phyloP scores from a whole-genome alignment of 1,140 invertebrate genomes.

The Musca vetustissima region DNA sequence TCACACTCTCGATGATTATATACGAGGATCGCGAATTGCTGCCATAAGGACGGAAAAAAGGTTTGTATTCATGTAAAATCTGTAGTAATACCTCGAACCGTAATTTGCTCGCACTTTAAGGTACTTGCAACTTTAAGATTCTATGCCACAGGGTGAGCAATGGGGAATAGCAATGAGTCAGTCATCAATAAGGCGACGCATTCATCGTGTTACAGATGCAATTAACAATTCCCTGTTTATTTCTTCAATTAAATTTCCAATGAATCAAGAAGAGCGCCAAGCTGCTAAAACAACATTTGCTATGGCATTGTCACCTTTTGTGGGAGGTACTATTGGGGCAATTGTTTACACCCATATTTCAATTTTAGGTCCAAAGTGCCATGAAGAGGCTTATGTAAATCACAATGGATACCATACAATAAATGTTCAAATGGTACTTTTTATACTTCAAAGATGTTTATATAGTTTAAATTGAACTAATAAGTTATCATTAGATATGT shows the following conservation, averaged over 20 bases:
- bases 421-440: background rate
- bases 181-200: background rate
- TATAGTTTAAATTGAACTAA: background rate
- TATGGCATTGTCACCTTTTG: background rate
- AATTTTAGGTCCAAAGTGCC: background rate
- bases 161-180: too few relatives aligned
- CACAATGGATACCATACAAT: background rate
- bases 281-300: background rate
- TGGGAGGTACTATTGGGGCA: too few relatives aligned
- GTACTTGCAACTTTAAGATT: too few relatives aligned
- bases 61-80: background rate
- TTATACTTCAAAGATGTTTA: background rate
- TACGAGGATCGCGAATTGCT: background rate
- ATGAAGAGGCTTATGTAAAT: constrained; percentile 4
- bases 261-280: too few relatives aligned
- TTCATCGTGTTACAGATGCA: constrained; percentile 1
- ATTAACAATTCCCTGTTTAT: background rate
- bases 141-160: too few relatives aligned
- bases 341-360: background rate
- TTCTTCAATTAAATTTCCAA: background rate
- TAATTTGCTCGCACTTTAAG: too few relatives aligned
- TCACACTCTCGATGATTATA: too few relatives aligned
- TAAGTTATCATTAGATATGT: background rate
- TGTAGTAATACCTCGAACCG: too few relatives aligned
- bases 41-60: background rate